Conservation (phyloP, 2,113 vertebrate species). For the Mesembrinibis cayennensis region DNA sequence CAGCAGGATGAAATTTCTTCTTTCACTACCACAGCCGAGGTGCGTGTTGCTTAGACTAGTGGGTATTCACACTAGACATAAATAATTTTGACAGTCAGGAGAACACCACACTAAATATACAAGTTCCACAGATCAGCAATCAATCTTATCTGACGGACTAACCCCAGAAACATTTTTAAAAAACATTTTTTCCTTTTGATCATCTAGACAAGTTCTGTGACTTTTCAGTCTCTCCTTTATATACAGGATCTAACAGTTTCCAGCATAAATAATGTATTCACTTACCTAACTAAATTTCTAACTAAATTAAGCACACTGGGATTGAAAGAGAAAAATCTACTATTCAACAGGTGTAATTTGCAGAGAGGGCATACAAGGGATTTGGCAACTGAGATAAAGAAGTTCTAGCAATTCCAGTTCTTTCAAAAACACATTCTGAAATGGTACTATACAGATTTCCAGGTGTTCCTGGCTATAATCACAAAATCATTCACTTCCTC, state of each 20-base stretch:
- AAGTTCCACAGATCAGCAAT: conserved; percentile 51
- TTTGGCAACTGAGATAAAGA: background rate
- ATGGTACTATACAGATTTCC: background rate
- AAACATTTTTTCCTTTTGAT: conserved; percentile 44
- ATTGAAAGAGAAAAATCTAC: background rate
- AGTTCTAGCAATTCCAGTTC: background rate
- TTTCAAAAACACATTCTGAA: background rate
- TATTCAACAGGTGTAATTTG: background rate
- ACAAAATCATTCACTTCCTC: background rate
- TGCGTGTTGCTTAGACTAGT: background rate
- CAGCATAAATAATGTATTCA: conserved; percentile 47
- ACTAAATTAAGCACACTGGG: background rate
- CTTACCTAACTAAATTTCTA: background rate
- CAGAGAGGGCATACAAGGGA: background rate
- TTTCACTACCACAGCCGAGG: background rate
- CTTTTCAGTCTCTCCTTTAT: conserved; percentile 37
- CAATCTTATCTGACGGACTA: conserved; percentile 38
- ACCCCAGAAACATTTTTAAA: conserved; percentile 37
- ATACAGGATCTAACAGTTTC: conserved; percentile 34
- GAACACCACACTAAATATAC: conserved; percentile 38
- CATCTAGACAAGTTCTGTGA: conserved; percentile 53
- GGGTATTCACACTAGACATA: conserved; percentile 35
- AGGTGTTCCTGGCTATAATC: background rate
- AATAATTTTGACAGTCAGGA: conserved; percentile 63
- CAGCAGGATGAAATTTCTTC: background rate